Evolutionary conservation across 2,888 invertebrate species (phyloP).

Genomic region (Troides aeacus): DNA sequence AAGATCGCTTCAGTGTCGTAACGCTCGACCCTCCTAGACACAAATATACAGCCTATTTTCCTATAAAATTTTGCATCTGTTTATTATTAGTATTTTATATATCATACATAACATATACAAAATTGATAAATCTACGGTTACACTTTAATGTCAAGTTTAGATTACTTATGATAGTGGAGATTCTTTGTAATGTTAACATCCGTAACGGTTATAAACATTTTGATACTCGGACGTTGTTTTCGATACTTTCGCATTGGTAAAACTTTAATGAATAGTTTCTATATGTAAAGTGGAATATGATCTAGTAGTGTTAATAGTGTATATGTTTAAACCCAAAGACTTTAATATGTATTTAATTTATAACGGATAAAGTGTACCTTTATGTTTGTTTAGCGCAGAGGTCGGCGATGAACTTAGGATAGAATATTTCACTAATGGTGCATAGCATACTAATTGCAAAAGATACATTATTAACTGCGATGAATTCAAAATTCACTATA

Average conservation of each 20-base stretch:
- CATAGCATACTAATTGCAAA: neutral
- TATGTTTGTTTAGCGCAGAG: neutral
- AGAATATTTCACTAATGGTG: constrained; percentile 2
- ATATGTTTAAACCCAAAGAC: neutral
- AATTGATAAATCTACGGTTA: constrained; percentile 8
- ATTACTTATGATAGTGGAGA: neutral
- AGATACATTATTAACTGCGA: neutral
- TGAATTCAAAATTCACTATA: constrained; percentile 14
- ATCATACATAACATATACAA: constrained; percentile 18
- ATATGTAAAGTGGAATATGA: neutral
- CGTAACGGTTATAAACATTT: constrained; percentile 10
- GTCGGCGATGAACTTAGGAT: neutral
- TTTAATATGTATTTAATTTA: neutral
- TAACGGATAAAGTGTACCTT: neutral
- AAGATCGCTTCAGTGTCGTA: neutral
- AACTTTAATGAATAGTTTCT: neutral
- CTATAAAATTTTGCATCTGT: constrained; percentile 24
- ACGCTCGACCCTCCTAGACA: constrained; percentile 1
- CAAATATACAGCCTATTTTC: constrained; percentile 23
- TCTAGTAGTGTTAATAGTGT: constrained; percentile 10
- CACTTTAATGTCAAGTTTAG: constrained; percentile 14
- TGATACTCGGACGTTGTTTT: constrained; percentile 20
- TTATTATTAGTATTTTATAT: constrained; percentile 16
- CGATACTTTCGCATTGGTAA: constrained; percentile 2
- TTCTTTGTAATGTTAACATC: constrained; percentile 1